Base-by-base conservation (phyloP, 92 coral and sea anemone species). In the Diadumene lineata region DNA sequence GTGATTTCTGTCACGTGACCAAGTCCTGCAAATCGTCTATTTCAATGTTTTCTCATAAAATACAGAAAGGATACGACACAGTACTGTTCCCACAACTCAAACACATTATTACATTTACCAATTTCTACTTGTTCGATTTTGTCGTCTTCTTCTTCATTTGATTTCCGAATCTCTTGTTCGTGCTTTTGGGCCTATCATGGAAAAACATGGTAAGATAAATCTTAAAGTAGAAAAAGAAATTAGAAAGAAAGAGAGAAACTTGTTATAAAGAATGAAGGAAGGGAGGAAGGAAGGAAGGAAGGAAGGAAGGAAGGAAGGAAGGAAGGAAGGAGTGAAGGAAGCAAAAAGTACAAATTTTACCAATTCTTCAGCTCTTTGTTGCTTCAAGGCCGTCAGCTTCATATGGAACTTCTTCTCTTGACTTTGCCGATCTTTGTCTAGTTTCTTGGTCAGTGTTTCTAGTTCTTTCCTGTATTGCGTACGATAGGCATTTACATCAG, bases 361-460 rank as follows among this genome's bases (percentile, higher is more conserved):
- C 96, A 89, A 92, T 56, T 92, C 97, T 53, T 92, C 89, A 19
- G 76, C 72, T 73, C 87, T 88, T 66, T 66, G 81, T 73, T 89
- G 94, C 64, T 96, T 96, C 68, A 87, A 66, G 13, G 92, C 89
- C 6, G 97, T 96, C 34, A 96, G 85, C 53, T 84, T 90, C 64
- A 89, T 89, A 66, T 96, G 99, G 26, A 96, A 86, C 64, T 72
- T 89, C 72, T 81, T 79, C 50, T 89, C 88, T 79, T 96, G 97
- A 31, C 91, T 86, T 53, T 79, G 81, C 82, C 82, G 68, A 26
- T 92, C 97, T 50, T 88, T 93, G 25, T 75, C 43, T 7, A 92
- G 87, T 73, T 96, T 96, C 43, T 73, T 83, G 43, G 86, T 77
- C 28, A 92, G 70, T 1, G 80, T 80, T 53, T 96, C 99, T 70